Base-by-base conservation (phyloP, 2,113 vertebrate species). In the Platysternon megacephalum region DNA sequence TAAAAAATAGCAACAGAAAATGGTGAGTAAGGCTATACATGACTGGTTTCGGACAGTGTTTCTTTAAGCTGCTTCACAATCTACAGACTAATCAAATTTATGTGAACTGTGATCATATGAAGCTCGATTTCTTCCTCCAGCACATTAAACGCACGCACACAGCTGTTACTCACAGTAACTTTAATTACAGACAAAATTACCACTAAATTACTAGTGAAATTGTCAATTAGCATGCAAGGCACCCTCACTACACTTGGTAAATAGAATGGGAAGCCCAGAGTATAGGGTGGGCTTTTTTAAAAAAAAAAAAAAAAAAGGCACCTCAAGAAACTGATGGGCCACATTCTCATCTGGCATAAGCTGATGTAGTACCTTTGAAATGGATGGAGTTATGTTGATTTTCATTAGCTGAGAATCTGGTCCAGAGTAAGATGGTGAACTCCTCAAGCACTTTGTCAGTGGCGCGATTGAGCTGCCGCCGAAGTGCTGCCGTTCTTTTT, bases 111-210 rank as follows among this genome's bases (percentile, higher is more conserved):
- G 48, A 82, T 79, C 82, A 91, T 78, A 80, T 92, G 79, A 93
- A 86, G 55, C 78, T 87, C 84, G 90, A 91, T 53, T 92, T 74
- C 24, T 17, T 95, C 48, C 44, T 86, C n/a, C 78, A 95, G 78
- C 35, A 91, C 0, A 39, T 39, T 89, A 96, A 96, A 94, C 61
- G 97, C 61, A 93, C 96, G 96, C 80, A 97, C 95, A 95, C 74
- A 97, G 95, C 90, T 95, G 95, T 90, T 98, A 97, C 98, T 96
- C 97, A 92, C 68, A 92, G 85, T 89, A 95, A 93, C 4, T 39
- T 97, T 97, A 98, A 98, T 97, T 98, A 98, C 97, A 97, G 94
- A 97, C 94, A 96, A 98, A 98, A 78, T 4, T 96, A 96, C 68
- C 79, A 88, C 94, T 97, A 93, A 93, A 94, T 97, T 97, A 97